These are phyloP conservation scores for Eupithecia subumbrata DNA, from an alignment of 2,888 invertebrate genomes.

Conservation along the genomic window DNA sequence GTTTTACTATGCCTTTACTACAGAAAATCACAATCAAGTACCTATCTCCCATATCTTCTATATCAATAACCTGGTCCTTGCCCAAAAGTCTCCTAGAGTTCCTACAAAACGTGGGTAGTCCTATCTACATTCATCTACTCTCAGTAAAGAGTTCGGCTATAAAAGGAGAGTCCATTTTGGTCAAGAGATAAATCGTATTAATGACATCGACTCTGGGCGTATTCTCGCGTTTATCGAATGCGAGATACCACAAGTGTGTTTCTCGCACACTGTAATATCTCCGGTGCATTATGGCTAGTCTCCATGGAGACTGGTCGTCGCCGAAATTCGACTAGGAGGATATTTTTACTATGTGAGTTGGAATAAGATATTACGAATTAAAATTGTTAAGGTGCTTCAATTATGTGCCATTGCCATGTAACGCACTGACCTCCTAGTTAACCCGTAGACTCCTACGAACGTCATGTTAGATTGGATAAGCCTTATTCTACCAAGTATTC, in stretches of 20 bases:
- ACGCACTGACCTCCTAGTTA: too few species aligned
- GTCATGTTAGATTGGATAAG: too few species aligned
- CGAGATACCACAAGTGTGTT: not conserved
- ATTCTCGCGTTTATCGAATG: not conserved
- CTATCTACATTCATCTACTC: constrained; percentile 9
- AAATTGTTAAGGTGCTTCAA: not conserved
- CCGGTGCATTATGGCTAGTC: not conserved
- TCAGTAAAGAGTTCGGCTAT: constrained; percentile 20
- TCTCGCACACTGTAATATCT: not conserved
- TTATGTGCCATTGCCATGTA: not conserved
- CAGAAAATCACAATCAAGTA: not conserved
- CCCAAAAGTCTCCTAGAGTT: constrained; percentile 2
- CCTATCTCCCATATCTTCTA: not conserved
- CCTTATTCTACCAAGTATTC: too few species aligned
- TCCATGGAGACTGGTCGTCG: not conserved
- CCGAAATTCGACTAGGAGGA: not conserved
- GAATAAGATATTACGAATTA: not conserved
- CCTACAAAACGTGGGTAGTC: constrained; percentile 3
- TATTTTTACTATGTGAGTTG: too few species aligned
- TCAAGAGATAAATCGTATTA: constrained; percentile 23
- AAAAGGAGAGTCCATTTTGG: constrained; percentile 17
- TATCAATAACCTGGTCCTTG: not conserved
- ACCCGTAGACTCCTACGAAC: too few species aligned
- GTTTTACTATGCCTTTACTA: not conserved
- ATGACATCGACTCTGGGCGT: constrained; percentile 7